Evolutionary conservation across 2,113 vertebrate species (phyloP).

Genomic region (Aptenodytes forsteri): DNA sequence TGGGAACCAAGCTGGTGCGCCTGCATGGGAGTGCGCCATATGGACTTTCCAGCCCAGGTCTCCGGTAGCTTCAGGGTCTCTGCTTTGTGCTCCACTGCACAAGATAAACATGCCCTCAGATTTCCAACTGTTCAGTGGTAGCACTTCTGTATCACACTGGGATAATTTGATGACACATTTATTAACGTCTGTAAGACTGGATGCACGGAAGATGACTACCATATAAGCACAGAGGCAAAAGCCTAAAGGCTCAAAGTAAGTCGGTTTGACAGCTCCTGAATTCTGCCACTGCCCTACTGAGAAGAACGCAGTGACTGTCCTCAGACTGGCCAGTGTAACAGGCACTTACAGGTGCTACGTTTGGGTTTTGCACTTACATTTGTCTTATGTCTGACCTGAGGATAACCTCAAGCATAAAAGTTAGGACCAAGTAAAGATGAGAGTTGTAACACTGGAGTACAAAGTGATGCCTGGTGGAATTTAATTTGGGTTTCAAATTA

Average conservation of each 20-base stretch:
- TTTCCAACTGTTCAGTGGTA: not conserved
- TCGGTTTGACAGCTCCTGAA: not conserved
- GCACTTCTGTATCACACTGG: not conserved
- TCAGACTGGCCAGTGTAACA: not conserved
- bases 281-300: not conserved
- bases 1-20: not conserved
- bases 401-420: not conserved
- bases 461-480: constrained; percentile 1
- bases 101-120: constrained; percentile 3
- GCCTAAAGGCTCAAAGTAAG: not conserved
- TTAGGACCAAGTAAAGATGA: not conserved
- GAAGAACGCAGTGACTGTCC: not conserved
- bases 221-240: not conserved
- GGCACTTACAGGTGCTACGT: not conserved
- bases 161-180: constrained; percentile 20
- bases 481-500: constrained; percentile 45
- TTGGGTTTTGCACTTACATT: not conserved
- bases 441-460: not conserved
- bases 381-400: not conserved
- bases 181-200: not conserved
- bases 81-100: not conserved
- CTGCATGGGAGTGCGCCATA: not conserved
- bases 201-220: not conserved
- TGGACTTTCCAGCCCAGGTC: not conserved
- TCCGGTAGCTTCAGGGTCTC: not conserved